Conservation (phyloP, 2,113 vertebrate species). For the Hemichromis elongatus region DNA sequence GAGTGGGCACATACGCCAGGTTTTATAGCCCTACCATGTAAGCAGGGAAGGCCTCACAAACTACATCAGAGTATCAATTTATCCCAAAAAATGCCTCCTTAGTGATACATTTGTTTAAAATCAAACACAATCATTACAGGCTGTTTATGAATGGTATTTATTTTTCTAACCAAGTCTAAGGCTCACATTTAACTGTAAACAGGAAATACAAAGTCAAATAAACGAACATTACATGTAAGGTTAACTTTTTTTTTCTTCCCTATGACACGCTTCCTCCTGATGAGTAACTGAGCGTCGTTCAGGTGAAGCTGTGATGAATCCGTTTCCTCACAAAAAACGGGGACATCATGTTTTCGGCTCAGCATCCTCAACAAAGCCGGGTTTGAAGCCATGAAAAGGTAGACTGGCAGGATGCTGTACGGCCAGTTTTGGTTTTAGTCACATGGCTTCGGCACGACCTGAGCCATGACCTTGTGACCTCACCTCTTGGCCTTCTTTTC, state of each 20-base stretch:
- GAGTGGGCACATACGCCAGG: background rate
- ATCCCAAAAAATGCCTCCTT: background rate
- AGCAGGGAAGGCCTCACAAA: background rate
- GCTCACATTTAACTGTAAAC: background rate
- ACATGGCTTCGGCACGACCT: background rate
- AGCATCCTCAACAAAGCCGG: background rate
- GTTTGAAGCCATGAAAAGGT: slow-evolving; percentile 7
- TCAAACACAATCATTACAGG: background rate
- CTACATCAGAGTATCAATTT: background rate
- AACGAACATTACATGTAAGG: background rate
- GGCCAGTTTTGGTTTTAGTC: background rate
- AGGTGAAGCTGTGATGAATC: slow-evolving; percentile 2
- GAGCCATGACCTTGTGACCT: slow-evolving; percentile 21
- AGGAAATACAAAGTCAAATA: background rate
- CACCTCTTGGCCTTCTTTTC: slow-evolving; percentile 89
- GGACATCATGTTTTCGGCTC: background rate
- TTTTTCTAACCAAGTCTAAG: background rate
- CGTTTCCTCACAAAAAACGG: slow-evolving; percentile 30
- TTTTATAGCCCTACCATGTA: background rate
- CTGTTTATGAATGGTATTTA: slow-evolving; percentile 12
- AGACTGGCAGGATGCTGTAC: background rate
- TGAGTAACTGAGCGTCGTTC: background rate
- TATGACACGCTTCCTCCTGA: background rate
- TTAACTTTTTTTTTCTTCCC: background rate
- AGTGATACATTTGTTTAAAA: background rate